Conservation (phyloP, 2,113 vertebrate species). For the Eurystomus gularis region DNA sequence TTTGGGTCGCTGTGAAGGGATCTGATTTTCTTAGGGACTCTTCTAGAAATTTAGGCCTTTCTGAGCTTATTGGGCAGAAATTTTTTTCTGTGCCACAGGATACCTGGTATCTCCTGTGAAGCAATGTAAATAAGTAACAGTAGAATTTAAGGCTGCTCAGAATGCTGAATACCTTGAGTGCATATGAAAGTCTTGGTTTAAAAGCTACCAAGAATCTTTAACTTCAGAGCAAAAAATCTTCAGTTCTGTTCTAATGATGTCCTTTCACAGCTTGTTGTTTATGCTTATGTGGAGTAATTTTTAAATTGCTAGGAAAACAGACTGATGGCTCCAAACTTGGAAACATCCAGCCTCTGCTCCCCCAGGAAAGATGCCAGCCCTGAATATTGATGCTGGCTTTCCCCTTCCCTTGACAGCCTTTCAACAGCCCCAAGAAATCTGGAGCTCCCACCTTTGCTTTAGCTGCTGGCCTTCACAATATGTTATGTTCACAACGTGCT, state of each 20-base stretch:
- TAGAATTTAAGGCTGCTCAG: neutral
- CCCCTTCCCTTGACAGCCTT: no score
- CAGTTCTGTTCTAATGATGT: neutral
- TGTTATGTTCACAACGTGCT: no score
- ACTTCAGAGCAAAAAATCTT: neutral
- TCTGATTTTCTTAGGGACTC: neutral
- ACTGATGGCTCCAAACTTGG: neutral
- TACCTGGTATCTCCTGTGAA: neutral
- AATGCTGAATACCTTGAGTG: neutral
- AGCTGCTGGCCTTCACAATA: no score
- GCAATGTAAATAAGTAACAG: neutral
- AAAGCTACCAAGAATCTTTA: neutral
- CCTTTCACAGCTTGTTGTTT: neutral
- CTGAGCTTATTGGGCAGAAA: neutral
- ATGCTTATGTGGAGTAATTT: neutral
- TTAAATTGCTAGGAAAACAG: neutral
- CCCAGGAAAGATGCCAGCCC: no score
- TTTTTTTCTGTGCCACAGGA: neutral
- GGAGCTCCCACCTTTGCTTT: no score
- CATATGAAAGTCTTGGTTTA: neutral
- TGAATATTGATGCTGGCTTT: no score
- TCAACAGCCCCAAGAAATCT: neutral
- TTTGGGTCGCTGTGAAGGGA: neutral
- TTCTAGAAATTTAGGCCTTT: neutral
- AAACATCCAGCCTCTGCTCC: no score